A percentile compares a stretch with the other conserved stretches of the same genome.
phyloP scores from a whole-genome alignment of 2,888 invertebrate genomes.

The Tineola bisselliella region DNA sequence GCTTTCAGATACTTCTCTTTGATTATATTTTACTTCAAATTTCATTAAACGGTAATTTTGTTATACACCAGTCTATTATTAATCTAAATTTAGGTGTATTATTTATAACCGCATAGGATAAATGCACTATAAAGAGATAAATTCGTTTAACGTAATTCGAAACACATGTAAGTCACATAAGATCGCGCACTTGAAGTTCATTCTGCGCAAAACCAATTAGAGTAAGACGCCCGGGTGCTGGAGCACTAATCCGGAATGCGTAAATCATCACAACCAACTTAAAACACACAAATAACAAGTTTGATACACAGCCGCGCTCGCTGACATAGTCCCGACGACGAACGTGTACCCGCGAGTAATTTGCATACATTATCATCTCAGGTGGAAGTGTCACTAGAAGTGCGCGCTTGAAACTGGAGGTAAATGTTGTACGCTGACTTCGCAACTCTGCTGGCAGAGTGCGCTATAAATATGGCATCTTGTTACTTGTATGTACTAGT shows the following conservation, averaged over 20 bases:
- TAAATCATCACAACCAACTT: constrained; percentile 53
- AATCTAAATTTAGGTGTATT: too few species aligned
- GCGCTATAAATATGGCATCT: constrained; percentile 12
- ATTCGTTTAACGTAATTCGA: background rate
- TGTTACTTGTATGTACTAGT: background rate
- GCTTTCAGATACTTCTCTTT: constrained; percentile 22
- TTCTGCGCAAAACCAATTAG: constrained; percentile 44
- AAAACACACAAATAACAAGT: constrained; percentile 66
- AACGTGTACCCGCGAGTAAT: constrained; percentile 30
- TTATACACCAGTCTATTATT: too few species aligned
- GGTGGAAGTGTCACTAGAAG: constrained; percentile 31
- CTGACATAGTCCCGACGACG: constrained; percentile 29
- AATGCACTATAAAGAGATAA: background rate
- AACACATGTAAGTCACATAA: constrained; percentile 12
- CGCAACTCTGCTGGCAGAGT: constrained; percentile 1
- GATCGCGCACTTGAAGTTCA: constrained; percentile 44
- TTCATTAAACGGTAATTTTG: background rate
- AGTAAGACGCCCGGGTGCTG: constrained; percentile 14
- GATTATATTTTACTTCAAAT: constrained; percentile 19
- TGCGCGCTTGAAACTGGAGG: constrained; percentile 5
- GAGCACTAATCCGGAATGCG: constrained; percentile 32
- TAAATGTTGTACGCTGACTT: constrained; percentile 17
- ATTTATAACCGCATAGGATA: background rate
- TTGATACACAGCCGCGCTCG: constrained; percentile 39
- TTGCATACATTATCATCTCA: constrained; percentile 67